These are phyloP conservation scores for Notolepis coatsorum DNA, from an alignment of 2,797 vertebrate genomes.

Conservation along the genomic window DNA sequence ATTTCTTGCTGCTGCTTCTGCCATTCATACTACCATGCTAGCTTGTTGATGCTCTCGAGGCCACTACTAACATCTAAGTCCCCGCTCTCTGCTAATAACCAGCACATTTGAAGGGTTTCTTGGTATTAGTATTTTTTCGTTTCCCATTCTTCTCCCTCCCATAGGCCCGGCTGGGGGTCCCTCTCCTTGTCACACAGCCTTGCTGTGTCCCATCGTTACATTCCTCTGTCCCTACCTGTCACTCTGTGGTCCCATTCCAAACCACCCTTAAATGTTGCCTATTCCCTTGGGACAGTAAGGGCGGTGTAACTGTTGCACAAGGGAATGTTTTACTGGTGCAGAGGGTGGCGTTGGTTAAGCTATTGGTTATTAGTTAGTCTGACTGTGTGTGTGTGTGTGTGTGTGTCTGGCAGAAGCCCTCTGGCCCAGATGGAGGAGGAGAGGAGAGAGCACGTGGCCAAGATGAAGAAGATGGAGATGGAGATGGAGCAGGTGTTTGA, in stretches of 20 bases:
- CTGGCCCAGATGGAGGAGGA: slow-evolving; percentile 99
- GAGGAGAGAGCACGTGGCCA: slow-evolving; percentile 94
- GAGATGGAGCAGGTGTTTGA: slow-evolving; percentile 99
- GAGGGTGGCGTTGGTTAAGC: neutral
- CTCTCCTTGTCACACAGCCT: slow-evolving; percentile 15
- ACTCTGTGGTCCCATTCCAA: slow-evolving; percentile 9
- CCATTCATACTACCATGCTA: neutral
- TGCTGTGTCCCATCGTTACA: slow-evolving; percentile 41
- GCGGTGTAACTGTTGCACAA: neutral
- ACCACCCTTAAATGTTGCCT: neutral
- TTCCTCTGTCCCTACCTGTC: slow-evolving; percentile 41
- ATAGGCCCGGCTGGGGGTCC: slow-evolving; percentile 14
- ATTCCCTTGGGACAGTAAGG: neutral
- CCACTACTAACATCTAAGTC: slow-evolving; percentile 48
- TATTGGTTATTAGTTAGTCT: slow-evolving; percentile 5
- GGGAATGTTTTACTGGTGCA: neutral
- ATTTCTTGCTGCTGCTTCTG: neutral
- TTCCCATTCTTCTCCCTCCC: slow-evolving; percentile 7
- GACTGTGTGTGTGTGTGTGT: slow-evolving; percentile 16
- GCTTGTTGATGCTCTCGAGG: neutral
- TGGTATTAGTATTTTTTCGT: neutral
- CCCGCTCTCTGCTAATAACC: slow-evolving; percentile 22
- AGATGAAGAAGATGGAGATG: slow-evolving; percentile 99
- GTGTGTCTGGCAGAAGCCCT: slow-evolving; percentile 86
- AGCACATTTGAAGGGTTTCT: slow-evolving; percentile 10